These are phyloP conservation scores for Eurystomus gularis DNA, from an alignment of 2,113 vertebrate genomes.

Conservation along the genomic window DNA sequence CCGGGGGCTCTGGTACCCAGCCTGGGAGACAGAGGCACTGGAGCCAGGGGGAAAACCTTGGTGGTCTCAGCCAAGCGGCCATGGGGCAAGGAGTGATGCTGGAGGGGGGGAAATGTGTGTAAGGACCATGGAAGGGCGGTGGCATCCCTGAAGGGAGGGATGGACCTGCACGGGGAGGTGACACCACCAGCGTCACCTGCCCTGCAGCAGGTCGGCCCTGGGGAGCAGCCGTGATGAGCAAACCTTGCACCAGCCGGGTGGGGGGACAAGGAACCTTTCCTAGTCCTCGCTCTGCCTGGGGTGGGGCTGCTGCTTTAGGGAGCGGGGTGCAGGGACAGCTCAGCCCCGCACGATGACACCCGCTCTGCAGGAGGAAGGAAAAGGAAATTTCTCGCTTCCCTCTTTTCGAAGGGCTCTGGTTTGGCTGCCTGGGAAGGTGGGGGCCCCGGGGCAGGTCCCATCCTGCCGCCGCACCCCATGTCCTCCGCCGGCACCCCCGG, in stretches of 20 bases:
- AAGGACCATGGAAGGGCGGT: accelerated
- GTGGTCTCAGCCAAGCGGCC: background rate
- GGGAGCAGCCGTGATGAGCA: background rate
- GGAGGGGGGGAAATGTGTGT: accelerated
- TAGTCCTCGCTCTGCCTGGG: background rate
- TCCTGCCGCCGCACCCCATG: background rate
- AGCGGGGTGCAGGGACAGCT: background rate
- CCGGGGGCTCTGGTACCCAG: background rate
- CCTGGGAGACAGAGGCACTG: too few species aligned
- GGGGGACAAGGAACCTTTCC: background rate
- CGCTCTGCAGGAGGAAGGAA: background rate
- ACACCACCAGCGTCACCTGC: accelerated
- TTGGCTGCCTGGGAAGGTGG: background rate
- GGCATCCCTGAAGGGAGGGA: background rate
- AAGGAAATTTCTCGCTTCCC: background rate
- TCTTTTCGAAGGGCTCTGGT: background rate
- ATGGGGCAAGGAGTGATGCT: too few species aligned
- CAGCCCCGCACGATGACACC: background rate
- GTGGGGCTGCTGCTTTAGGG: background rate
- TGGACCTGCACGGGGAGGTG: background rate
- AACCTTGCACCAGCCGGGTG: background rate
- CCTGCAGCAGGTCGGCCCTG: background rate
- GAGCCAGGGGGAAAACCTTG: accelerated
- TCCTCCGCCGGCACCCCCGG: background rate
- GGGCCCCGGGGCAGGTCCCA: background rate